Percentiles rank a stretch among this genome's conserved stretches.
phyloP scores from a whole-genome alignment of 2,113 vertebrate genomes.

The Speoplatyrhinus poulsoni region DNA sequence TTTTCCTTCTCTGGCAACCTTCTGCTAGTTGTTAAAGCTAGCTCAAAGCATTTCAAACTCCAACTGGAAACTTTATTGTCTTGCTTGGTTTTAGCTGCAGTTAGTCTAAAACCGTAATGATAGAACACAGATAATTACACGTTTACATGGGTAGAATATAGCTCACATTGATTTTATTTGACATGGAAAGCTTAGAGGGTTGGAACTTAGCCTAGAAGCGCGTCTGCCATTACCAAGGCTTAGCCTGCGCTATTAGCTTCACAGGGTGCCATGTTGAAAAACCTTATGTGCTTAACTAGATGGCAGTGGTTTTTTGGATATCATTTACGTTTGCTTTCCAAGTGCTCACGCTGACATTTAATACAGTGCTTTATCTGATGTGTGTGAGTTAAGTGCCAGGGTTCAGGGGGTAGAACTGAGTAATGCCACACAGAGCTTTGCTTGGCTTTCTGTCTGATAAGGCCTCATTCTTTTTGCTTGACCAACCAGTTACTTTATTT shows the following conservation, averaged over 20 bases:
- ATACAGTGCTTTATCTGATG: slow-evolving; percentile 23
- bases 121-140: slow-evolving; percentile 30
- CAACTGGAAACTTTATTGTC: slow-evolving; percentile 22
- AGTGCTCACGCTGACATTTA: slow-evolving; percentile 36
- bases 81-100: slow-evolving; percentile 15
- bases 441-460: slow-evolving; percentile 29
- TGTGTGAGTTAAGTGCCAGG: slow-evolving; percentile 20
- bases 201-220: slow-evolving; percentile 23
- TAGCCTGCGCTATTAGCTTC: slow-evolving; percentile 27
- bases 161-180: slow-evolving; percentile 30
- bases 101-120: slow-evolving; percentile 21
- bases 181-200: slow-evolving; percentile 36
- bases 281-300: slow-evolving; percentile 23
- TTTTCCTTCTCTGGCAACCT: slow-evolving; percentile 7
- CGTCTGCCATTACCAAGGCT: slow-evolving; percentile 14
- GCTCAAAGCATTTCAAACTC: slow-evolving; percentile 19
- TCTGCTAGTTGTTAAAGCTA: slow-evolving; percentile 11
- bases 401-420: background rate
- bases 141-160: slow-evolving; percentile 7
- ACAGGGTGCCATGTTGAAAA: slow-evolving; percentile 30
- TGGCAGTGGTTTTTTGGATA: slow-evolving; percentile 30
- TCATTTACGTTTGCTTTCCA: slow-evolving; percentile 17
- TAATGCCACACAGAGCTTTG: slow-evolving; percentile 4
- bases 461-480: slow-evolving; percentile 24
- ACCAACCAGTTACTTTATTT: slow-evolving; percentile 40